Evolutionary conservation across 2,888 invertebrate species (phyloP), one percentile per base, ranked within the genome.

Genomic region (Andrena minutula): DNA sequence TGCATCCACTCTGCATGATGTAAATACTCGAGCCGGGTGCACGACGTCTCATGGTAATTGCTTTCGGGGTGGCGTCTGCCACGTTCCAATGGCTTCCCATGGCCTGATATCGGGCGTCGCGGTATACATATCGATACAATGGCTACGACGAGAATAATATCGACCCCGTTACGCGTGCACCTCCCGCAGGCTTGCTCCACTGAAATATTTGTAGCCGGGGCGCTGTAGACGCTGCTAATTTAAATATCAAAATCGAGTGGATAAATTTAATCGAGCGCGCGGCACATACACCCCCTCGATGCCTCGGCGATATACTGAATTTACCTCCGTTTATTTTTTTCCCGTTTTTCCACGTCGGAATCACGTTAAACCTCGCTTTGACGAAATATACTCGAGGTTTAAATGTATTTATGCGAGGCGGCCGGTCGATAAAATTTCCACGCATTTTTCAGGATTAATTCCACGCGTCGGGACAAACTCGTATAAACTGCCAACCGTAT

Each of bases 1-100:
- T 88, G 79, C 88, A 85, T 88, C 85, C 81, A 83, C 85, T 86
- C 78, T 79, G 82, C 85, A 81, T 81, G 82, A 86, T 83, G 86
- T 82, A 86, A 85, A 86, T 83, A 83, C 79, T 75, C 82, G 20
- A 26, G 56, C 56, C 56, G 23, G 71, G 69, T 70, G 78, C 75
- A 79, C 78, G 76, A 75, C 88, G 77, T 85, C 85, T 86, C 83
- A 69, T 80, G 85, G 83, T 88, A 85, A 88, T 86, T 88, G 85
- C 83, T 86, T 85, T 88, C 79, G 83, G 41, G 83, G 75, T 75
- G 74, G 77, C 83, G 79, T 78, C 74, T 82, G 77, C 82, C 74
- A 74, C 86, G 75, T 86, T 84, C 77, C 81, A 82, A 78, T 78
- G 71, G 76, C 69, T 82, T 66, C 69, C 73, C 63, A 61, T 30